A percentile compares a stretch with the other conserved stretches of the same genome.
phyloP scores from a whole-genome alignment of 2,888 invertebrate species.

The Callimorpha dominula region DNA sequence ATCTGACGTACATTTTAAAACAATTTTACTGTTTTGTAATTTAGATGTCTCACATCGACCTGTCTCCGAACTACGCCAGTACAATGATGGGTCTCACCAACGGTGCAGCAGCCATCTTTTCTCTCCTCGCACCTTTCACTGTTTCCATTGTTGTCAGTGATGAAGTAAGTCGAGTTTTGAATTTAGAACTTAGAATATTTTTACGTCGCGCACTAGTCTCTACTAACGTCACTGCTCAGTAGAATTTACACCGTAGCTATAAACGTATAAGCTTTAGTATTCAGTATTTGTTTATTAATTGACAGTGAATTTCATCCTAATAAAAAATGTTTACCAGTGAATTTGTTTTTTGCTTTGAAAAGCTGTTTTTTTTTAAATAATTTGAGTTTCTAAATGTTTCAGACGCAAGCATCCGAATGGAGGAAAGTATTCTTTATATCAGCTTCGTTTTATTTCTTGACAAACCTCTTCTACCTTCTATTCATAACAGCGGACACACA shows the following conservation, averaged over 20 bases:
- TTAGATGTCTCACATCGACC: slow-evolving; percentile 93
- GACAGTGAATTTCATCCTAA: no score
- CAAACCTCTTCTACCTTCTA: slow-evolving; percentile 87
- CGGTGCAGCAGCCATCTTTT: slow-evolving; percentile 91
- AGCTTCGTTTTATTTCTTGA: slow-evolving; percentile 86
- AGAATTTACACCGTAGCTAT: not conserved
- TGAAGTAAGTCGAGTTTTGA: slow-evolving; percentile 75
- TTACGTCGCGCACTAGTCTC: not conserved
- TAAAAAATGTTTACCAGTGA: no score
- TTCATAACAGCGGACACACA: slow-evolving; percentile 88
- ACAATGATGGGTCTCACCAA: slow-evolving; percentile 95
- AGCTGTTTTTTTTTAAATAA: no score
- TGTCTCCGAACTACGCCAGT: slow-evolving; percentile 94
- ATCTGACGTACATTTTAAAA: not conserved
- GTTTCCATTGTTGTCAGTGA: slow-evolving; percentile 90
- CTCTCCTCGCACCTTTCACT: slow-evolving; percentile 92
- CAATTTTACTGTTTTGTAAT: not conserved
- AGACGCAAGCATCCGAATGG: slow-evolving; percentile 87
- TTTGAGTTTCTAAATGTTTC: no score
- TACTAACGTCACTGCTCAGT: not conserved
- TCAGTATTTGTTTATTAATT: not conserved
- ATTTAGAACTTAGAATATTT: not conserved
- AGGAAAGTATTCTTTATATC: slow-evolving; percentile 89
- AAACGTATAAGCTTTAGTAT: no score
- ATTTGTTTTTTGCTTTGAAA: no score